Conservation (phyloP, 2,797 vertebrate genomes). For the Gephyroberyx darwinii region DNA sequence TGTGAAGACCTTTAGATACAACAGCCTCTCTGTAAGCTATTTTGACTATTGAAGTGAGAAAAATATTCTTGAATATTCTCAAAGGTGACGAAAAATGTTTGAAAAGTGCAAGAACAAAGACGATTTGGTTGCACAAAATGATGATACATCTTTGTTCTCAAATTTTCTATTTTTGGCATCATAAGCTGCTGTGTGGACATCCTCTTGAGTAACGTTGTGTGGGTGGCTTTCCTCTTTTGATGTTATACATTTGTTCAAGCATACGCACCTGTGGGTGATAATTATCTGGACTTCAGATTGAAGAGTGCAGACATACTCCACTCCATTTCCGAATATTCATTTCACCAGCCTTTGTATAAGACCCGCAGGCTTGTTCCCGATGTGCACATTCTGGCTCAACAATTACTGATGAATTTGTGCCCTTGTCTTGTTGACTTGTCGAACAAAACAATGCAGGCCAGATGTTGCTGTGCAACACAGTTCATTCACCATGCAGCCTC, state of each 20-base stretch:
- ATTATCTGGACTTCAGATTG: background rate
- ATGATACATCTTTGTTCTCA: background rate
- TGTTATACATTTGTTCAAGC: background rate
- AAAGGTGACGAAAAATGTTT: no score
- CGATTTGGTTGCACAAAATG: background rate
- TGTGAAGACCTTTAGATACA: no score
- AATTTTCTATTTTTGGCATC: background rate
- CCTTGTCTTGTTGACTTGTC: constrained; percentile 51
- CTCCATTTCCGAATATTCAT: background rate
- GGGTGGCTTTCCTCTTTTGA: background rate
- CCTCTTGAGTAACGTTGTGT: no score
- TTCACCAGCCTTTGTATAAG: constrained; percentile 16
- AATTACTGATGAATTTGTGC: constrained; percentile 30
- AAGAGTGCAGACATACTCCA: background rate
- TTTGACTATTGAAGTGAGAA: background rate
- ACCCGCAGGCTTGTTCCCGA: constrained; percentile 23
- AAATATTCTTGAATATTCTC: background rate
- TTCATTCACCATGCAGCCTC: constrained; percentile 20
- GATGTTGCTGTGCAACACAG: constrained; percentile 55
- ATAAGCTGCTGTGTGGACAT: background rate
- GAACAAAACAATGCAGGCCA: constrained; percentile 58
- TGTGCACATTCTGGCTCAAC: constrained; percentile 32
- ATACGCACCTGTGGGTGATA: constrained; percentile 18
- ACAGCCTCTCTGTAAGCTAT: no score
- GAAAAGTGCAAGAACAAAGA: no score